phyloP scores from a whole-genome alignment of 2,888 invertebrate genomes.

The Melikaiella ostensackeni region DNA sequence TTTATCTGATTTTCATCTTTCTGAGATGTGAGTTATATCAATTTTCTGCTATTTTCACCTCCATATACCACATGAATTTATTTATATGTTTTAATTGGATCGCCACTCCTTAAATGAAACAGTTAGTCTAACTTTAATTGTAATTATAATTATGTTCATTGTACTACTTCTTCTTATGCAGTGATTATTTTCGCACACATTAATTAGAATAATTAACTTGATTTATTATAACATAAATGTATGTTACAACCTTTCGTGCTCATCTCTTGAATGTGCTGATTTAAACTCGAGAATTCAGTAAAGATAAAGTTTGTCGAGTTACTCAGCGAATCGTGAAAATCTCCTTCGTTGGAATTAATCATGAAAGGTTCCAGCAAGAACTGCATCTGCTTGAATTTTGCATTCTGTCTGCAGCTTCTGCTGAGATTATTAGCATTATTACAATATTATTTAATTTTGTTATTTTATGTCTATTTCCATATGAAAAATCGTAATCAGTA shows the following conservation, averaged over 20 bases:
- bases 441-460: background rate
- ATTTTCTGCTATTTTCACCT: no score
- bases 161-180: background rate
- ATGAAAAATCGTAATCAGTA: no score
- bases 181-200: background rate
- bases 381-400: background rate
- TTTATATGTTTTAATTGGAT: background rate
- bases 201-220: conserved; percentile 7
- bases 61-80: background rate
- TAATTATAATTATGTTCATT: background rate
- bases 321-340: background rate
- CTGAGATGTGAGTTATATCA: no score
- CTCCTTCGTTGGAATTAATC: background rate
- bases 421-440: background rate
- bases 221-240: background rate
- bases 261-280: background rate
- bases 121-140: background rate
- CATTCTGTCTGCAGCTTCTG: background rate
- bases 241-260: background rate
- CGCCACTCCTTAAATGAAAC: background rate
- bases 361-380: background rate
- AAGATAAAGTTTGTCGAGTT: background rate
- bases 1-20: no score
- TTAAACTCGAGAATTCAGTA: background rate
- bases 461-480: no score